A percentile compares a stretch with the other conserved stretches of the same genome.
Conservation (phyloP, 1,140 invertebrate species). For the Monochamus saltuarius region DNA sequence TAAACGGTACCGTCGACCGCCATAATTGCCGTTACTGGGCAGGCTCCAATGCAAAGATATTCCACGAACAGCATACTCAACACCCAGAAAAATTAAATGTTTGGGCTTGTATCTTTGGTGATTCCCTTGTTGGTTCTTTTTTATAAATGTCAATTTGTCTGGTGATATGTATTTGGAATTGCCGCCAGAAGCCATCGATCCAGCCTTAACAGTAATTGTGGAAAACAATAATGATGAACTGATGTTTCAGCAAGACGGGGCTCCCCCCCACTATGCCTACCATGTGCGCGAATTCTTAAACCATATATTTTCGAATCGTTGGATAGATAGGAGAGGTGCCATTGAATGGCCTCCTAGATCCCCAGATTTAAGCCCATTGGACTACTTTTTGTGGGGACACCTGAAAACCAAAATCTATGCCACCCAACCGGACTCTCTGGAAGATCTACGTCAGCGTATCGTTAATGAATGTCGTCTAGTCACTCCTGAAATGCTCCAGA, state of each 20-base stretch:
- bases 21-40: conserved; percentile 28
- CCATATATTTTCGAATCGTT: conserved; percentile 45
- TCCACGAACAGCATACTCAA: conserved; percentile 24
- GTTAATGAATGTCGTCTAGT: too few relatives aligned
- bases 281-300: conserved; percentile 40
- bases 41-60: conserved; percentile 22
- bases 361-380: too few relatives aligned
- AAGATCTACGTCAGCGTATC: too few relatives aligned
- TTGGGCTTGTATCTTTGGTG: conserved; percentile 23
- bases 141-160: conserved; percentile 18
- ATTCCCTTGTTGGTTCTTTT: conserved; percentile 21
- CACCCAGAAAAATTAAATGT: conserved; percentile 31
- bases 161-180: conserved; percentile 24
- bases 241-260: conserved; percentile 12
- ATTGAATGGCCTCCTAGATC: conserved; percentile 52
- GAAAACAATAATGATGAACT: conserved; percentile 1
- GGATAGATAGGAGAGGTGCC: conserved; percentile 50
- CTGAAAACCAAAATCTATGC: too few relatives aligned
- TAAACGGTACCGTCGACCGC: conserved; percentile 20
- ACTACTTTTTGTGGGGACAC: too few relatives aligned
- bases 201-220: not conserved
- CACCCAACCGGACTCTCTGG: too few relatives aligned
- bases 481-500: too few relatives aligned
- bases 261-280: not conserved
- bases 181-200: conserved; percentile 3